These are phyloP conservation scores for Eumacrocentrus americanus DNA, from an alignment of 2,888 invertebrate genomes.

Conservation along the genomic window DNA sequence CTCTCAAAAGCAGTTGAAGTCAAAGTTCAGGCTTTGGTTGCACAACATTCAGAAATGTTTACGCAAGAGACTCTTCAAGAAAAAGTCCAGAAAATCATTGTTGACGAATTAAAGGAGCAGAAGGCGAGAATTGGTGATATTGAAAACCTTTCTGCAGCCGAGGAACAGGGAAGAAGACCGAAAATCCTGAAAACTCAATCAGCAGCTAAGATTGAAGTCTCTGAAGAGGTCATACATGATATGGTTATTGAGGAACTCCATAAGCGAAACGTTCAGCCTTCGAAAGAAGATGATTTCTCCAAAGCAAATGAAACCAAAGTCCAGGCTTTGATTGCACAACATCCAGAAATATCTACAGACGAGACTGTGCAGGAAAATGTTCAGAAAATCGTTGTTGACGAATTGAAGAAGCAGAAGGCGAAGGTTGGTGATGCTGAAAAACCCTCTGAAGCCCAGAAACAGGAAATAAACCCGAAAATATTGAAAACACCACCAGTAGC, in stretches of 20 bases:
- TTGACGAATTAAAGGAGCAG: conserved; percentile 29
- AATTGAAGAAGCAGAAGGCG: too few relatives aligned
- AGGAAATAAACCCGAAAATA: conserved; percentile 29
- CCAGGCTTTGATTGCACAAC: background rate
- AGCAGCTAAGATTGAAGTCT: conserved; percentile 16
- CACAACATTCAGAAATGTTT: background rate
- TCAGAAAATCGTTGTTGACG: too few relatives aligned
- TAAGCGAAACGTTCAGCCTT: conserved; percentile 11
- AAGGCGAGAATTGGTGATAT: conserved; percentile 26
- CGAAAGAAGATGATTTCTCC: conserved; percentile 10
- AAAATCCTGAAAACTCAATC: conserved; percentile 23
- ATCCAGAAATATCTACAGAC: conserved; percentile 8
- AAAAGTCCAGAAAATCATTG: background rate
- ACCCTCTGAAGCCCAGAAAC: too few relatives aligned
- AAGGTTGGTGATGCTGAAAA: too few relatives aligned
- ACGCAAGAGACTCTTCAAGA: background rate
- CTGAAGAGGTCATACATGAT: conserved; percentile 30
- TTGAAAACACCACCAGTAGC: conserved; percentile 26
- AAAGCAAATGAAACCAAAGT: conserved; percentile 15
- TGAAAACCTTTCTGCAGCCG: conserved; percentile 17
- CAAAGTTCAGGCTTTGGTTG: background rate
- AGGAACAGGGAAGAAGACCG: conserved; percentile 23
- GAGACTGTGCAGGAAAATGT: conserved; percentile 13
- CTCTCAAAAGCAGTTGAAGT: conserved; percentile 9
- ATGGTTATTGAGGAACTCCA: conserved; percentile 19